These are phyloP conservation scores for Hirundichthys speculiger DNA, from an alignment of 2,113 vertebrate genomes.

Conservation along the genomic window DNA sequence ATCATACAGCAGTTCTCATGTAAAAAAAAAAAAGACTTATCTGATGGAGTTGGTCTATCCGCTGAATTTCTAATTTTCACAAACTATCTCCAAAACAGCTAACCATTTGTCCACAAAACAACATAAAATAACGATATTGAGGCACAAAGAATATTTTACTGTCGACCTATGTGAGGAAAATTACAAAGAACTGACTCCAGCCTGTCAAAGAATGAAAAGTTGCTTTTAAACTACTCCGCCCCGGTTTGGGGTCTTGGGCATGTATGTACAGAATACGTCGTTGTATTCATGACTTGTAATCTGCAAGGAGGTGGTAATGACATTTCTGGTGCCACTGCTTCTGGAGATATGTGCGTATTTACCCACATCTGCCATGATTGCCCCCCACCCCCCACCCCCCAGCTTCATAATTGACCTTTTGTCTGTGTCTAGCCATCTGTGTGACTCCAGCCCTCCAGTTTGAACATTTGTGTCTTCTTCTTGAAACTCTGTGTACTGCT, in stretches of 20 bases:
- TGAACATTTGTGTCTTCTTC: conserved; percentile 56
- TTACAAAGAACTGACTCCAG: no score
- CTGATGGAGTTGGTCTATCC: no score
- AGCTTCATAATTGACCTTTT: conserved; percentile 63
- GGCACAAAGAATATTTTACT: no score
- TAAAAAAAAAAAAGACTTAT: no score
- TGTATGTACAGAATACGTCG: background rate
- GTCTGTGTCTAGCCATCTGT: conserved; percentile 62
- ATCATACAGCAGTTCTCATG: no score
- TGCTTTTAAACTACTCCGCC: no score
- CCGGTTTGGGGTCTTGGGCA: conserved; percentile 1
- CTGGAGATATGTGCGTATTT: conserved; percentile 40
- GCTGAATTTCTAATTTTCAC: no score
- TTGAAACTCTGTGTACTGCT: conserved; percentile 41
- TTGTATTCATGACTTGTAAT: background rate
- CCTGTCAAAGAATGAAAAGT: no score
- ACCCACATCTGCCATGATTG: conserved; percentile 34
- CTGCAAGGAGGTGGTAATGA: conserved; percentile 1
- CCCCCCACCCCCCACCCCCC: conserved; percentile 39
- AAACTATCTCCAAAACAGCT: no score
- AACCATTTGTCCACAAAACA: no score
- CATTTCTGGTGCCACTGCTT: conserved; percentile 35
- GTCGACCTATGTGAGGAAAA: no score
- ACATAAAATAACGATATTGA: no score
- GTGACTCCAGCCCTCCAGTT: conserved; percentile 43